phyloP scores from a whole-genome alignment of 2,888 invertebrate genomes.

The Calameuta filiformis region DNA sequence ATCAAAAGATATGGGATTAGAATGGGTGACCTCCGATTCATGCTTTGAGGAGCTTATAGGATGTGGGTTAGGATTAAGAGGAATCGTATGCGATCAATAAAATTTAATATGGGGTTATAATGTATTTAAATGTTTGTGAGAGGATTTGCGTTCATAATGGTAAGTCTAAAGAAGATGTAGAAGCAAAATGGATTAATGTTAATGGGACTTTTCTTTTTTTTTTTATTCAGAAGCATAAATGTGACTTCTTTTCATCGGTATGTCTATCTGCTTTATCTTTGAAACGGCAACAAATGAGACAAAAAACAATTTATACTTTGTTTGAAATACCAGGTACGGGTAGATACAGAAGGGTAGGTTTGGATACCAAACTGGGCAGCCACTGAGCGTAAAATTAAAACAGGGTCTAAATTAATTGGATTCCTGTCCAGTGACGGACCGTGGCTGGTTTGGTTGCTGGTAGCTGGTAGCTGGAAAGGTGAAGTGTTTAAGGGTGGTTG shows the following conservation, averaged over 20 bases:
- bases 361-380: not conserved
- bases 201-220: not conserved
- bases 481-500: not conserved
- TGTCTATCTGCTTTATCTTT: not conserved
- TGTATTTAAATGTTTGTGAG: not conserved
- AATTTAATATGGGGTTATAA: not conserved
- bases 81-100: not conserved
- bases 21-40: not conserved
- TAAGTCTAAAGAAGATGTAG: not conserved
- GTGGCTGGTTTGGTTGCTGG: not conserved
- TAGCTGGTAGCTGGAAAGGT: not conserved
- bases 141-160: not conserved
- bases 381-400: slow-evolving; percentile 27
- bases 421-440: slow-evolving; percentile 19
- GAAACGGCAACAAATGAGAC: not conserved
- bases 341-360: not conserved
- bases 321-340: not conserved
- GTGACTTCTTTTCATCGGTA: not conserved
- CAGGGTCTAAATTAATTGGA: slow-evolving; percentile 27
- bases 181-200: not conserved
- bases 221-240: not conserved
- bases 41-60: not conserved
- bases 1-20: not conserved
- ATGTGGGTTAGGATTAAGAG: not conserved
- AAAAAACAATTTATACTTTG: too few relatives aligned